Percentiles rank a stretch among this genome's conserved stretches.
Evolutionary conservation across 2,113 vertebrate genomes (phyloP).

Genomic region (Platichthys stellatus): DNA sequence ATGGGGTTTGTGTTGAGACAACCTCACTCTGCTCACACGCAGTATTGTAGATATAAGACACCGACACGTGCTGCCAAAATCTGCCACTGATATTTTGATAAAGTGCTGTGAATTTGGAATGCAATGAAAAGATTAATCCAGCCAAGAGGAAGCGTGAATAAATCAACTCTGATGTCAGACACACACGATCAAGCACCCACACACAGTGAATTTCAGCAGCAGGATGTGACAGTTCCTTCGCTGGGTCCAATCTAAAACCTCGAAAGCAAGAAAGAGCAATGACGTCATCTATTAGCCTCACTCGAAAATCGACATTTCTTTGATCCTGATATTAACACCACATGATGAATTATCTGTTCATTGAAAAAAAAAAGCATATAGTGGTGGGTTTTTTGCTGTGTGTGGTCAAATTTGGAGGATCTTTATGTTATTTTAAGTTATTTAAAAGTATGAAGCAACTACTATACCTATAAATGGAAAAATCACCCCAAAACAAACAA

Average conservation of each 20-base stretch:
- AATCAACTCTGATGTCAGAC: constrained; percentile 50
- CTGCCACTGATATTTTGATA: constrained; percentile 33
- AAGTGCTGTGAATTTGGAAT: not conserved
- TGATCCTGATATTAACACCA: constrained; percentile 61
- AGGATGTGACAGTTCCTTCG: constrained; percentile 39
- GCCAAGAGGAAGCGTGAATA: constrained; percentile 29
- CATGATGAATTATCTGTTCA: constrained; percentile 50
- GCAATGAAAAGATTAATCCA: constrained; percentile 41
- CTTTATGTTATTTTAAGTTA: not conserved
- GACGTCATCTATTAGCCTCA: constrained; percentile 62
- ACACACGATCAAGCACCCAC: constrained; percentile 15
- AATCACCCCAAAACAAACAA: constrained; percentile 19
- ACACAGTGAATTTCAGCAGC: constrained; percentile 23
- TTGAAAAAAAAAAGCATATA: not conserved
- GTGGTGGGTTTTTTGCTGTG: not conserved
- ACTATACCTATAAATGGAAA: constrained; percentile 44
- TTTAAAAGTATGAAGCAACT: constrained; percentile 30
- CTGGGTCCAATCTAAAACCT: constrained; percentile 64
- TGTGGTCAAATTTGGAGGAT: constrained; percentile 8
- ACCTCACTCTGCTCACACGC: constrained; percentile 15
- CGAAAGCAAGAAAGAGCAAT: constrained; percentile 58
- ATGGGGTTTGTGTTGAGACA: constrained; percentile 3
- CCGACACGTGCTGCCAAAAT: constrained; percentile 6
- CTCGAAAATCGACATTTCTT: constrained; percentile 64
- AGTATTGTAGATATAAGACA: not conserved